Base-by-base conservation (phyloP, 2,888 invertebrate genomes). In the Sisyra nigra region DNA sequence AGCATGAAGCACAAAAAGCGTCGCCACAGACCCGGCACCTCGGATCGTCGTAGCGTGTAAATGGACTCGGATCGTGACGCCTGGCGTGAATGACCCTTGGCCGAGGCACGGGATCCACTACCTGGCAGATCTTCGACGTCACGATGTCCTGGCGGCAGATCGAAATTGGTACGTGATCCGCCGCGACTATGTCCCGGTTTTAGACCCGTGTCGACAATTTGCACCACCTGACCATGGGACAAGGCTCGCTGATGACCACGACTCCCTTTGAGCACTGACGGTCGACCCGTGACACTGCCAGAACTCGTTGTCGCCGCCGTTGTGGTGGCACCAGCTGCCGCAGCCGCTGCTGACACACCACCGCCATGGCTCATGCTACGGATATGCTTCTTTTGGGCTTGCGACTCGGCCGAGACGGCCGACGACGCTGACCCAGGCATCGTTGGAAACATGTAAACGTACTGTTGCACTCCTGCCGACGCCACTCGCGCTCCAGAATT, bases 31-130 rank as follows among this genome's bases (percentile, higher is more conserved):
- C 81, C 74, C 10, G 80, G 76, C 2, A 74, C 76, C 13, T 76
- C 79, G 44, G 75, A 72, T 49, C 84, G 76, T 47, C 87, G 72
- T 53, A 91, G 69, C 2, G 89, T 89, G 63, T 89, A 91, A 49
- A 89, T 86, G 44, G 87, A 87, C 61, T 91, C 89, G 7, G 87
- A 84, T 51, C 87, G 76, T 10, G 87, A 87, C 2, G 87, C 86
- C 61, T 86, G 87, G n/a, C 88, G 74, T 4, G 86, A 84, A 62
- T 87, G 86, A 2, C 82, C 78, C 44, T 72, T 71, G 34, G 65
- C 67, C 2, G 69, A 67, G 54, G 63, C 53, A 50, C 71, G 59
- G 54, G 64, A 68, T 32, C 69, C 65, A 48, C 62, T 66, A 2
- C 66, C 61, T 48, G 45, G 51, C 44, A 41, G 48, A 45, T 48